Percentiles rank a stretch among this genome's conserved stretches.
Evolutionary conservation across 2,797 vertebrate genomes (phyloP).

Genomic region (Nyctibius grandis): DNA sequence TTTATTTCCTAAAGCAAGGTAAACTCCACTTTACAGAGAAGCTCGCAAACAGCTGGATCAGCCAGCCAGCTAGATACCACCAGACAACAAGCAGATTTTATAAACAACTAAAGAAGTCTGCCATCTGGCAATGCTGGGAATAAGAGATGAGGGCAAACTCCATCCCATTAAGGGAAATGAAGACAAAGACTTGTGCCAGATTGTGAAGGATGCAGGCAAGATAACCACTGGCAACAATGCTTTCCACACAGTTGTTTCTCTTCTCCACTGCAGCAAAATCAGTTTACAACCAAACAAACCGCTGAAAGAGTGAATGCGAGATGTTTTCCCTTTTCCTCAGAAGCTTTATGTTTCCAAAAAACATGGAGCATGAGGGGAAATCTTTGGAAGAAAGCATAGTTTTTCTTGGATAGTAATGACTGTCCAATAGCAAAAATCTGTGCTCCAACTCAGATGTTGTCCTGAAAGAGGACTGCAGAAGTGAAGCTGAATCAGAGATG

Average conservation of each 20-base stretch:
- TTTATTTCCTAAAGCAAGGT: background rate
- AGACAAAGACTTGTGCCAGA: background rate
- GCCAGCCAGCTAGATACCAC: background rate
- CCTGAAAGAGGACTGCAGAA: background rate
- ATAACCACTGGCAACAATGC: background rate
- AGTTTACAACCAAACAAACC: background rate
- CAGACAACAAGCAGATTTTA: background rate
- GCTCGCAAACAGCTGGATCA: background rate
- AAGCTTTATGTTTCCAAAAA: background rate
- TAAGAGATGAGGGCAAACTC: background rate
- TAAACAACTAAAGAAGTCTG: background rate
- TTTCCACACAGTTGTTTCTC: background rate
- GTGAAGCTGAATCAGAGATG: background rate
- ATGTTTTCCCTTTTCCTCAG: background rate
- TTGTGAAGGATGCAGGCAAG: background rate
- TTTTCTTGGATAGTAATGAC: background rate
- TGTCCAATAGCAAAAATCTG: background rate
- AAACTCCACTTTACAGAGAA: background rate
- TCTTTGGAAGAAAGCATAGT: background rate
- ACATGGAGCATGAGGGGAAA: background rate
- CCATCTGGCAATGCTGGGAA: background rate
- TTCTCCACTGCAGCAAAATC: background rate
- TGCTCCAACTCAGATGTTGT: background rate
- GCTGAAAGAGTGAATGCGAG: background rate
- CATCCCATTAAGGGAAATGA: background rate